Evolutionary conservation across 2,888 invertebrate genomes (phyloP).

Genomic region (Ectemnius cavifrons): DNA sequence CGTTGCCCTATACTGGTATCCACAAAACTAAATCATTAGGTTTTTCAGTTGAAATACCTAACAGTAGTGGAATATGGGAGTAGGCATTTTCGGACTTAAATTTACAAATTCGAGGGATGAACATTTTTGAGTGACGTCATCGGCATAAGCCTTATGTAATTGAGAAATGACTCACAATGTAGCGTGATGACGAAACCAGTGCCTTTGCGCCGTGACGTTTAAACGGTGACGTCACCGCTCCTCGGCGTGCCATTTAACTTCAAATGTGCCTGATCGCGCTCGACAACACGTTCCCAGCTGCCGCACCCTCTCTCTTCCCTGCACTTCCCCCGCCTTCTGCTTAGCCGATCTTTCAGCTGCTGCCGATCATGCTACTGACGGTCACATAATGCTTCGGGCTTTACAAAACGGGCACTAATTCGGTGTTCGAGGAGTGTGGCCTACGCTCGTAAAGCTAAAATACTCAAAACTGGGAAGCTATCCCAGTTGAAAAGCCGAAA

Average conservation of each 20-base stretch:
- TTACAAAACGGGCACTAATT: constrained; percentile 9
- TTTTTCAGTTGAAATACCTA: too few relatives aligned
- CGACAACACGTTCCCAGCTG: constrained; percentile 25
- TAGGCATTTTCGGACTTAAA: too few relatives aligned
- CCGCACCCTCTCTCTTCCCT: constrained; percentile 6
- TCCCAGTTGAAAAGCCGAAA: constrained; percentile 39
- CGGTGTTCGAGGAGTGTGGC: too few relatives aligned
- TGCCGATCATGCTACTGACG: constrained; percentile 2
- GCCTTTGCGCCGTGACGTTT: constrained; percentile 53
- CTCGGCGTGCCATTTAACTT: constrained; percentile 60
- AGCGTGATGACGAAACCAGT: constrained; percentile 33
- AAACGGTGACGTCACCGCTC: constrained; percentile 58
- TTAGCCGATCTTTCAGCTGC: constrained; percentile 19
- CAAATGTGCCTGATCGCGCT: constrained; percentile 32
- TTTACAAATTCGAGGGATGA: too few relatives aligned
- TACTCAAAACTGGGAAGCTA: neutral
- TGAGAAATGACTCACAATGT: constrained; percentile 44
- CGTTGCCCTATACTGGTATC: too few relatives aligned
- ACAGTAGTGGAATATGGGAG: too few relatives aligned
- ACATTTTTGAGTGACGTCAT: neutral
- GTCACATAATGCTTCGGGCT: constrained; percentile 31
- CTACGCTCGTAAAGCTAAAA: neutral
- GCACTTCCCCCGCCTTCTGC: too few relatives aligned
- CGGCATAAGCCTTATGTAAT: constrained; percentile 20
- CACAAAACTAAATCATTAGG: too few relatives aligned